Evolutionary conservation across 2,888 invertebrate species (phyloP), one percentile per base, ranked within the genome.

Genomic region (Myathropa florea): DNA sequence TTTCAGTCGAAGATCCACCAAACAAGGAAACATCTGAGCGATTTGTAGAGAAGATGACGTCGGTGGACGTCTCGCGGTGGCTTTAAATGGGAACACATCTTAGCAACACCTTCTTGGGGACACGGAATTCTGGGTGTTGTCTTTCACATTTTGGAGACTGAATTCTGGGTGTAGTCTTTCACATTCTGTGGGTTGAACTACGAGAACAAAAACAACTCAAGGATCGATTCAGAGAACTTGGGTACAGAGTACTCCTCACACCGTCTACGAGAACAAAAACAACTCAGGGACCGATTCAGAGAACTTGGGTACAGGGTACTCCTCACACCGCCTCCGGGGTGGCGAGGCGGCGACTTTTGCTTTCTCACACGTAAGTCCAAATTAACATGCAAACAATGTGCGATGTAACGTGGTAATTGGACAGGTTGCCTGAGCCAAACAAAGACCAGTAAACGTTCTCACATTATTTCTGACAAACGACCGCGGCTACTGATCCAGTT

Each of bases 11-110:
- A n/a, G 39, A 39, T 39, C 18, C 28, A 24, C 75, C 75, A 73
- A 68, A 68, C n/a, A 63, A 36, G 80, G 73, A n/a, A 57, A 61
- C 30, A 26, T 23, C 63, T n/a, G n/a, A 30, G 59, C 18, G 46
- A 2, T 71, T 57, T 65, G 64, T 23, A 6, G 46, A 46, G 26
- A 30, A 26, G 53, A 12, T 73, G 23, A 53, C n/a, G 28, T 36
- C 59, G 30, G 1, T 33, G 4, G 4, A 7, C 33, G 33, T 10
- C 33, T 46, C 46, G 7, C n/a, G 4, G 39, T n/a, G 39, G 4
- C 4, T n/a, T n/a, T 14, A 46, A 46, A 46, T 46, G 39, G 39
- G n/a, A 18, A 1, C 46, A 21, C 7, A 18, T 6, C 46, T 46
- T 6, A 18, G 4, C 46, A 7, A 18, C 46, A n/a, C n/a, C 46